These are phyloP conservation scores for Sebastes minor DNA, from an alignment of 2,797 vertebrate species.

Conservation along the genomic window DNA sequence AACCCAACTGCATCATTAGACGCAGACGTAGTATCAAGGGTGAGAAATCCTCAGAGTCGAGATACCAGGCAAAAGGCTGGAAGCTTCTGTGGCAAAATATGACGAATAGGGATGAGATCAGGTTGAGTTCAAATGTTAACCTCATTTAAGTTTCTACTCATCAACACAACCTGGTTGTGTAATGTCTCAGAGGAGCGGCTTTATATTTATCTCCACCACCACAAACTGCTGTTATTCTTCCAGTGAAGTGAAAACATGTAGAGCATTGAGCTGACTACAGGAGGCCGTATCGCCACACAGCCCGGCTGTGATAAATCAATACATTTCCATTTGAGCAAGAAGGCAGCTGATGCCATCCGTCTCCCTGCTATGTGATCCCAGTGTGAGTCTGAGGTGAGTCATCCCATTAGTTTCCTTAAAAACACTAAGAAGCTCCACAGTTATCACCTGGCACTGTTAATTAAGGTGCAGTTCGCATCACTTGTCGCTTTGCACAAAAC, in stretches of 20 bases:
- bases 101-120: too few species aligned
- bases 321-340: not conserved
- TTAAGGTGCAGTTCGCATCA: not conserved
- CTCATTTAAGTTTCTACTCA: not conserved
- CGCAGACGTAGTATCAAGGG: too few species aligned
- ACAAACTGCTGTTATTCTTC: not conserved
- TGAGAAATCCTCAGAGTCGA: too few species aligned
- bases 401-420: not conserved
- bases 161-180: not conserved
- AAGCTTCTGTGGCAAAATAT: too few species aligned
- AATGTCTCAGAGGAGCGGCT: not conserved
- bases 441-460: not conserved
- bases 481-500: too few species aligned
- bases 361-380: not conserved
- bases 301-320: not conserved
- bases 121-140: too few species aligned
- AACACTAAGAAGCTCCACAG: not conserved
- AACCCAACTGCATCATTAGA: too few species aligned
- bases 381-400: constrained; percentile 3
- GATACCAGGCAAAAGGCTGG: too few species aligned
- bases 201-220: not conserved
- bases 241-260: not conserved
- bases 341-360: not conserved
- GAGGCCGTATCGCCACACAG: not conserved
- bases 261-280: not conserved